Conservation (phyloP, 2,113 vertebrate species). For the Strigops habroptila region DNA sequence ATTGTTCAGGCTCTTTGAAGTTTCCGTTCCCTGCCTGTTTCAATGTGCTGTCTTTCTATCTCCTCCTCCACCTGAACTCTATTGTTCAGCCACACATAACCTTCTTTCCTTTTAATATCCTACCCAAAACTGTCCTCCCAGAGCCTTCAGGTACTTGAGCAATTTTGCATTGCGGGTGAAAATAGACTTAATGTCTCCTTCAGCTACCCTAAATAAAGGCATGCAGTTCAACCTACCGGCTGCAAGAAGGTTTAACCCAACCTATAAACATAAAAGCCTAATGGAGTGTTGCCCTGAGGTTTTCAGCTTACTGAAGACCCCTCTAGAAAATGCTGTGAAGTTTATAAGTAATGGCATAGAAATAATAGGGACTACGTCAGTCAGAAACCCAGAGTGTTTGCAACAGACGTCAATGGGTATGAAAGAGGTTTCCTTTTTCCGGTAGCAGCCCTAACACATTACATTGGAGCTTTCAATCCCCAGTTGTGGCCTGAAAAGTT, state of each 20-base stretch:
- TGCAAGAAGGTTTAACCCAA: slow-evolving; percentile 10
- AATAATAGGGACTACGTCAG: slow-evolving; percentile 7
- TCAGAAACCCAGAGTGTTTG: not conserved
- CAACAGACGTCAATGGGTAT: not conserved
- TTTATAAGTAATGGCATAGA: slow-evolving; percentile 46
- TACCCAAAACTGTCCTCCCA: not conserved
- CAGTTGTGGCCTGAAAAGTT: not conserved
- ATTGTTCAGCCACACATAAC: not conserved
- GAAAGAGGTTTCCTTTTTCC: not conserved
- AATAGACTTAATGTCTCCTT: slow-evolving; percentile 43
- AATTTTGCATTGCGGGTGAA: slow-evolving; percentile 20
- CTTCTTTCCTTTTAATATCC: not conserved
- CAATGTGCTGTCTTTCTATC: not conserved
- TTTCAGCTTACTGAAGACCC: slow-evolving; percentile 33
- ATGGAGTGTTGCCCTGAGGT: slow-evolving; percentile 59
- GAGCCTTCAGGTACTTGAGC: slow-evolving; percentile 45
- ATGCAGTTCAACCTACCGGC: not conserved
- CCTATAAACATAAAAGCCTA: slow-evolving; percentile 47
- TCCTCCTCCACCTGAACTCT: not conserved
- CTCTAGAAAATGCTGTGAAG: slow-evolving; percentile 26
- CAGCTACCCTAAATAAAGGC: slow-evolving; percentile 46
- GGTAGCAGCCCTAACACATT: not conserved
- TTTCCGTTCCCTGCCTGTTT: slow-evolving; percentile 27
- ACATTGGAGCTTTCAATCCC: not conserved
- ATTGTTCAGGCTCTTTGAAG: slow-evolving; percentile 42